Evolutionary conservation across 2,113 vertebrate genomes (phyloP), one percentile per base, ranked within the genome.

Genomic region (Diadophis punctatus): DNA sequence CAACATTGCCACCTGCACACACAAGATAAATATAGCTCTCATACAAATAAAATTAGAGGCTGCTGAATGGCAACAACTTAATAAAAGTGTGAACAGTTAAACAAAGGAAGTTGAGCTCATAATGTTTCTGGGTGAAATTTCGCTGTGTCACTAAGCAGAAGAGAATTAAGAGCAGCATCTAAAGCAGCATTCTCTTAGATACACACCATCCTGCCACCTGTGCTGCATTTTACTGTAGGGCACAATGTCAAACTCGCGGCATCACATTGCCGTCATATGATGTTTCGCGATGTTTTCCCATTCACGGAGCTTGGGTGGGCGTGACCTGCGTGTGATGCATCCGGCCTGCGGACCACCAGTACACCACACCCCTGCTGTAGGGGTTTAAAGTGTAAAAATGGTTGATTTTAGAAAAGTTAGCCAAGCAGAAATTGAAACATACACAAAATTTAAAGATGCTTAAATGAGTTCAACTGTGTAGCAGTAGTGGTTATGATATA

Each of bases 11-110:
- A 89, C 93, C 95, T 89, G 0, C 93, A 90, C 0, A 49, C 93
- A 60, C 0, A 52, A 96, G 93, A 96, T 96, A 96, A 96, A 96
- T 95, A 95, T 3, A 2, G 48, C 95, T 96, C 94, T 96, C 95
- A 94, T 93, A 91, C 90, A 97, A 97, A 96, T 95, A 96, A 96
- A 96, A 96, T 96, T 95, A 96, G 95, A 95, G 95, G 94, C 96
- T 96, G 95, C 95, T 0, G 58, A 96, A 91, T 86, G 94, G 95
- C 95, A 97, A 95, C 92, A 95, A 93, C 91, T 96, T 97, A 97
- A 97, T 97, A 96, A 97, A 97, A 96, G 96, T 95, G 96, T 95
- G 95, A 96, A 96, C 92, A 94, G 95, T 97, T 96, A 96, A 97
- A 96, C 96, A 97, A 96, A 97, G 92, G 89, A 93, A 96, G 95